Base-by-base conservation (phyloP, 2,797 vertebrate genomes). In the Malurus splendens region DNA sequence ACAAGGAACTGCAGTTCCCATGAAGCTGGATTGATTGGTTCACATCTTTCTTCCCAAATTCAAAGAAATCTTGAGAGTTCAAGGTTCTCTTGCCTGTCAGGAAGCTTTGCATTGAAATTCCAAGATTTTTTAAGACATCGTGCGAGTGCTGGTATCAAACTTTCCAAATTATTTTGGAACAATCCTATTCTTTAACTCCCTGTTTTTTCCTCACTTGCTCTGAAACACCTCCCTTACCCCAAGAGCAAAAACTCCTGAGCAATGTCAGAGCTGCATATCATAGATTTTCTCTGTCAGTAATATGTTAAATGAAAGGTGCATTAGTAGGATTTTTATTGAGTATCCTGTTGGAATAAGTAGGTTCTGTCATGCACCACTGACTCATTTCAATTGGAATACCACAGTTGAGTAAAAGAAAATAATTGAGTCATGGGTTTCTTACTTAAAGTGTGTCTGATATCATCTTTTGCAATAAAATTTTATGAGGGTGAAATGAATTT, bases 381-480 rank as follows among this genome's bases (percentile, higher is more conserved):
- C 83, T 94, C 93, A 94, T 93, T 94, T 93, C 91, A 91, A 86
- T 93, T 93, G 92, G 81, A 94, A 94, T 82, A 94, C 78, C 78
- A 92, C 86, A 93, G 88, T 88, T 93, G 86, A 90, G 93, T 90
- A 91, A 94, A 94, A 93, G 75, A 90, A 93, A 93, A 92, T 94
- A 92, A 94, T 93, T 91, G 92, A 94, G 91, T 94, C 93, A 88
- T 92, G 88, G 83, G 57, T 91, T 90, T 94, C 83, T 93, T 94
- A 88, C 83, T 94, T 94, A 91, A 94, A 94, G 54, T 41, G 57
- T 84, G 72, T 82, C 75, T 91, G 93, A 93, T 94, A 94, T 41
- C 54, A 95, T 92, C 90, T 92, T 91, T 55, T 85, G 88, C 91
- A 84, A 90, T 93, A 94, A 92, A 94, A 91, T 91, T 87, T 92